phyloP scores from a whole-genome alignment of 2,113 vertebrate species.

The Takifugu bimaculatus region DNA sequence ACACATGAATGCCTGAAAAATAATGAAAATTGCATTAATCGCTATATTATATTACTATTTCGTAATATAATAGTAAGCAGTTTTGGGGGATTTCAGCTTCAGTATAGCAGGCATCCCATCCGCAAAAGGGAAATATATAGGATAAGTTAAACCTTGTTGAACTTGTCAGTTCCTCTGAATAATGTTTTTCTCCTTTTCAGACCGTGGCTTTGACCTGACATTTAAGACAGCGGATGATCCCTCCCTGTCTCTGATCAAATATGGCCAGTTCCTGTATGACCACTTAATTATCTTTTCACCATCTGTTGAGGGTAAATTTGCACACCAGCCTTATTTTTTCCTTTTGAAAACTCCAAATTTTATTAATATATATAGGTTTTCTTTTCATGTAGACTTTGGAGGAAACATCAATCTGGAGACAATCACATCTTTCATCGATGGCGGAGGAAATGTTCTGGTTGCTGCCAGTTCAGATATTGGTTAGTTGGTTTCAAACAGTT shows the following conservation, averaged over 20 bases:
- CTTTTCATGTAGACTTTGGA: slow-evolving; percentile 85
- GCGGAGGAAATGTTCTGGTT: slow-evolving; percentile 90
- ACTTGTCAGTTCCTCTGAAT: not conserved
- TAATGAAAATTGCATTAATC: no score
- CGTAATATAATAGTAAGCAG: no score
- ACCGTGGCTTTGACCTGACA: slow-evolving; percentile 89
- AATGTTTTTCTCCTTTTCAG: slow-evolving; percentile 61
- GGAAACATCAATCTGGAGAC: slow-evolving; percentile 96
- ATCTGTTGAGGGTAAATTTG: slow-evolving; percentile 87
- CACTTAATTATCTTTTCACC: slow-evolving; percentile 93
- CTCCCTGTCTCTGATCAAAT: slow-evolving; percentile 91
- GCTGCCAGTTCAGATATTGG: slow-evolving; percentile 93
- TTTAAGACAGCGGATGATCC: slow-evolving; percentile 93
- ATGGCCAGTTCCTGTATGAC: slow-evolving; percentile 93
- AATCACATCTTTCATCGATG: slow-evolving; percentile 92
- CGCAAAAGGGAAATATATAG: no score
- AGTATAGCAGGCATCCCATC: no score
- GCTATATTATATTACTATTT: no score
- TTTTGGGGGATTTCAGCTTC: no score
- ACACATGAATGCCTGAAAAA: no score
- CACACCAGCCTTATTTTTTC: not conserved
- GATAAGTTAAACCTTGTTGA: not conserved
- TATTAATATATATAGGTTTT: not conserved
- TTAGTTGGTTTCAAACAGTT: slow-evolving; percentile 57
- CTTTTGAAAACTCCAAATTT: not conserved